These are phyloP conservation scores for Syngnathus floridae DNA, from an alignment of 2,113 vertebrate species.

Conservation along the genomic window DNA sequence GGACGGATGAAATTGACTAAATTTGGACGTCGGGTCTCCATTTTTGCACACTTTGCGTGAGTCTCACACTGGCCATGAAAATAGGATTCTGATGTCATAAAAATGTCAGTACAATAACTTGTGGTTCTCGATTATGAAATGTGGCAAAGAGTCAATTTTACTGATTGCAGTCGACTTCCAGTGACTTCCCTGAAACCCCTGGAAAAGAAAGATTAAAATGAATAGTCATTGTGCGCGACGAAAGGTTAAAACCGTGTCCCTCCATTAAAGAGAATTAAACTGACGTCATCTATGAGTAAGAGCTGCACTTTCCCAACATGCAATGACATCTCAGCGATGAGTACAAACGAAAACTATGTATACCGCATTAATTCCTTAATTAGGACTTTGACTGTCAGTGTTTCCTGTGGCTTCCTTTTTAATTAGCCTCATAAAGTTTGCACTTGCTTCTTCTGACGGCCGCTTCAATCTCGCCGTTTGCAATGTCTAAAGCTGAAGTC, in stretches of 20 bases:
- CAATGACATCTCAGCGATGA: conserved; percentile 18
- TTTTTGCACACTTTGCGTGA: too few relatives aligned
- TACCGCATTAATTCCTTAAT: conserved; percentile 45
- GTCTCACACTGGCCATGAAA: too few relatives aligned
- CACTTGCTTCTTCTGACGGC: conserved; percentile 2
- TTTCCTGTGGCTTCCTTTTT: conserved; percentile 25
- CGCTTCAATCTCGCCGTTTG: neutral
- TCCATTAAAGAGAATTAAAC: conserved; percentile 11
- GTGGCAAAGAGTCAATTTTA: neutral
- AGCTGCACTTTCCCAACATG: conserved; percentile 17
- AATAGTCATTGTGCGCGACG: conserved; percentile 14
- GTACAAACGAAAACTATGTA: conserved; percentile 29
- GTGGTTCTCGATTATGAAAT: neutral
- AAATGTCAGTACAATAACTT: neutral
- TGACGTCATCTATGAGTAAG: conserved; percentile 21
- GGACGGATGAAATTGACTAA: too few relatives aligned
- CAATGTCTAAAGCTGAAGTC: neutral
- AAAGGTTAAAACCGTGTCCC: conserved; percentile 32
- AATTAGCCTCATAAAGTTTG: conserved; percentile 8
- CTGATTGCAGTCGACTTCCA: conserved; percentile 3
- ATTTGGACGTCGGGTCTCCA: too few relatives aligned
- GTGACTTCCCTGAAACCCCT: neutral
- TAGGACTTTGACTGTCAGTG: conserved; percentile 37
- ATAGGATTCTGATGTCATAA: too few relatives aligned
- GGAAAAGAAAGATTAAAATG: conserved; percentile 10